Evolutionary conservation across 2,888 invertebrate genomes (phyloP).

Genomic region (Argyresthia goedartella): DNA sequence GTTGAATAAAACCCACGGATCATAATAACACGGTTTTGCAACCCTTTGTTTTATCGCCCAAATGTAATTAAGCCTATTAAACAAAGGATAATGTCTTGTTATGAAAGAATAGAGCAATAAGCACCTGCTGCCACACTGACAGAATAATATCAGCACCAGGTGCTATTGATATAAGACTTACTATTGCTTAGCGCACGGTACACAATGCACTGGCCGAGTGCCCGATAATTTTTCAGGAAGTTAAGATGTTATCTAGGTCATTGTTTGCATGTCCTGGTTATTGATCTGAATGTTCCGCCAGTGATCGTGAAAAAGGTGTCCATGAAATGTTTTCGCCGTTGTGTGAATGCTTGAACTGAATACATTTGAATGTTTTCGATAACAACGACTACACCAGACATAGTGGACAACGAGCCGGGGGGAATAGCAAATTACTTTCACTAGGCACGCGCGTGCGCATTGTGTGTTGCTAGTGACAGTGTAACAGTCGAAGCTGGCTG

Average conservation of each 20-base stretch:
- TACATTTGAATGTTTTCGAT: too few relatives aligned
- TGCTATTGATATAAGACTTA: neutral
- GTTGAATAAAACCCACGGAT: too few relatives aligned
- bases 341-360: too few relatives aligned
- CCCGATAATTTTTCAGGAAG: slow-evolving; percentile 4
- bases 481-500: neutral
- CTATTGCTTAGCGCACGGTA: neutral
- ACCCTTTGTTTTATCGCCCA: too few relatives aligned
- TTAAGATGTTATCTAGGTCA: neutral
- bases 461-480: too few relatives aligned
- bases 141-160: neutral
- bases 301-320: neutral
- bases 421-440: too few relatives aligned
- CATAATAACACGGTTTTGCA: too few relatives aligned
- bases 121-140: neutral
- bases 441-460: too few relatives aligned
- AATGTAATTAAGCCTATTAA: neutral
- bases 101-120: neutral
- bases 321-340: too few relatives aligned
- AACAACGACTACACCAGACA: too few relatives aligned
- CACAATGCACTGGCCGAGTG: neutral
- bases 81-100: slow-evolving; percentile 1
- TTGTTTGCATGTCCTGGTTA: slow-evolving; percentile 1
- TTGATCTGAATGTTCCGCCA: neutral
- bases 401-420: too few relatives aligned